These are phyloP conservation scores for Spea hammondii DNA, from an alignment of 2,797 vertebrate species.

Conservation along the genomic window DNA sequence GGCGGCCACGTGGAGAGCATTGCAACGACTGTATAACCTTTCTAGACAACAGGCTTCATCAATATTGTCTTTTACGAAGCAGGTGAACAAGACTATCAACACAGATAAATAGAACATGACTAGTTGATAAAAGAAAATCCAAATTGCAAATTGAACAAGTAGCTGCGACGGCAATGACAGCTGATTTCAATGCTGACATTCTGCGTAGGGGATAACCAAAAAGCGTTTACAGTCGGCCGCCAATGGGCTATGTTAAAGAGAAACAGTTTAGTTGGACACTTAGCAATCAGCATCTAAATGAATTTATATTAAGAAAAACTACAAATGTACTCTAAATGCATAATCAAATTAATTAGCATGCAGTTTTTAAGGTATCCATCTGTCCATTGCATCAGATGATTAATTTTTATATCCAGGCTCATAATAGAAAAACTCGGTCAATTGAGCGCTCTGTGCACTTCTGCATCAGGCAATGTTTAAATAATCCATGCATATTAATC, in stretches of 20 bases:
- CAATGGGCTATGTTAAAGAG: slow-evolving; percentile 45
- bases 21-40: too few relatives aligned
- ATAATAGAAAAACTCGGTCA: slow-evolving; percentile 53
- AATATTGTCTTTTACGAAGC: too few relatives aligned
- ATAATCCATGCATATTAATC: slow-evolving; percentile 49
- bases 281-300: slow-evolving; percentile 43
- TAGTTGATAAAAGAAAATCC: slow-evolving; percentile 1
- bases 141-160: slow-evolving; percentile 22
- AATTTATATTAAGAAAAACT: slow-evolving; percentile 41
- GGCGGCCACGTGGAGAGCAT: too few relatives aligned
- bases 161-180: slow-evolving; percentile 13
- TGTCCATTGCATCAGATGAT: slow-evolving; percentile 57
- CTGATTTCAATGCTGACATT: slow-evolving; percentile 39
- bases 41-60: too few relatives aligned
- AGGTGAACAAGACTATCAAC: too few relatives aligned
- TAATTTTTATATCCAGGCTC: slow-evolving; percentile 57
- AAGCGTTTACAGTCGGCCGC: slow-evolving; percentile 35
- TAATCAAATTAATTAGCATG: slow-evolving; percentile 62
- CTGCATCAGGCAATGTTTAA: slow-evolving; percentile 35
- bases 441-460: slow-evolving; percentile 49
- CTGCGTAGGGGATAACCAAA: slow-evolving; percentile 31
- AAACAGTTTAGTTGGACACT: slow-evolving; percentile 44
- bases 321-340: slow-evolving; percentile 54
- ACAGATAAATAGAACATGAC: too few relatives aligned
- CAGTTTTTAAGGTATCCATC: slow-evolving; percentile 59